Conservation (phyloP, 1,140 invertebrate genomes). For the Schlechtendalia chinensis region DNA sequence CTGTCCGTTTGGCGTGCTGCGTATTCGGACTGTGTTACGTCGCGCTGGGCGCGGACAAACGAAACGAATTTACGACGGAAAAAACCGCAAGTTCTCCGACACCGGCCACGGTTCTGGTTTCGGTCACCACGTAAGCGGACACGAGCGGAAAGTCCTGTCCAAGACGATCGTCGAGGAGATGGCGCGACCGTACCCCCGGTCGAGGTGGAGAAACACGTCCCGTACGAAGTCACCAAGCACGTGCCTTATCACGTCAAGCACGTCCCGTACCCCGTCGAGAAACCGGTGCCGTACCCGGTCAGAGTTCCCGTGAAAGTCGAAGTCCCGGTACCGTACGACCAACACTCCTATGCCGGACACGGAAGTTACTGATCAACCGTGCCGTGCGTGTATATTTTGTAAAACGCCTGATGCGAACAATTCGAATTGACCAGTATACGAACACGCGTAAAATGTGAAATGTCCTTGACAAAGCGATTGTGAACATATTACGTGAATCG, state of each 20-base stretch:
- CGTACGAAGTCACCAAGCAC: constrained; percentile 62
- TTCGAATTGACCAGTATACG: no score
- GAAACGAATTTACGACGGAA: no score
- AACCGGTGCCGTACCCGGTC: constrained; percentile 62
- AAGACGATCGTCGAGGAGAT: constrained; percentile 68
- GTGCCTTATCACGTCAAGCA: constrained; percentile 59
- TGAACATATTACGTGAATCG: no score
- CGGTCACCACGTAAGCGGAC: constrained; percentile 53
- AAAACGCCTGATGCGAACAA: no score
- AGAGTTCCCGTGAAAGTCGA: constrained; percentile 61
- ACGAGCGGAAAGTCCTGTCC: constrained; percentile 57
- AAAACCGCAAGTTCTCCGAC: neutral
- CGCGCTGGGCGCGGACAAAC: no score
- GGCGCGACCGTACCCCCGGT: constrained; percentile 66
- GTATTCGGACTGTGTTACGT: no score
- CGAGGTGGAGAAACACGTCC: constrained; percentile 66
- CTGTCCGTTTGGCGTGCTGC: no score
- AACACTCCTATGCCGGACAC: no score
- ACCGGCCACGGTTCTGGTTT: neutral
- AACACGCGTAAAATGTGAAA: no score
- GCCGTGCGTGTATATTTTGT: no score
- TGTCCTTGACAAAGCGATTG: no score
- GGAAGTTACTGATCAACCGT: no score
- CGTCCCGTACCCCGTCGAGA: constrained; percentile 67
- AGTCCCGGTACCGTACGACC: constrained; percentile 63